Conservation (phyloP, 2,888 invertebrate species). For the Caenorhabditis sp. region DNA sequence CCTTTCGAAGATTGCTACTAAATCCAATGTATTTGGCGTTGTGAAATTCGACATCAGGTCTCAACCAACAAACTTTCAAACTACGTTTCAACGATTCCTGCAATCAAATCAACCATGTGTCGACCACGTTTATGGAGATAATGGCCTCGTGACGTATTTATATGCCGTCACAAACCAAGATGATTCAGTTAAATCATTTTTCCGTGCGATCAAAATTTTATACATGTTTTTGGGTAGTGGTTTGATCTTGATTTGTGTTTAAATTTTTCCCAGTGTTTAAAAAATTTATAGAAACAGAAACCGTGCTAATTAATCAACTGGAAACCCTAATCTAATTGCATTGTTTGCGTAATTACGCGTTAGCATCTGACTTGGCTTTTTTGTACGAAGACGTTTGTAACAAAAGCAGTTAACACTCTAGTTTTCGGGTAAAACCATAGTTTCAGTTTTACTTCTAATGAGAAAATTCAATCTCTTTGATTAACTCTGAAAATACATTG, state of each 20-base stretch:
- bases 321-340: neutral
- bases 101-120: constrained; percentile 15
- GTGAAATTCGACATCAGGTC: constrained; percentile 24
- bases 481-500: no score
- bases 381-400: neutral
- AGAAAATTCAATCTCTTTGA: no score
- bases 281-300: neutral
- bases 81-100: constrained; percentile 26
- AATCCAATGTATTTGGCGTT: constrained; percentile 21
- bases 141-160: constrained; percentile 31
- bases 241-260: constrained; percentile 18
- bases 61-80: constrained; percentile 24
- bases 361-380: neutral
- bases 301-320: neutral
- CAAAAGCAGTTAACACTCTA: neutral
- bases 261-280: neutral
- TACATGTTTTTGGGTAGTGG: constrained; percentile 11
- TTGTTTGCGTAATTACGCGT: neutral
- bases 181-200: constrained; percentile 20
- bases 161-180: constrained; percentile 4
- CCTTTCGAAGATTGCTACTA: constrained; percentile 15
- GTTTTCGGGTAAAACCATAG: no score
- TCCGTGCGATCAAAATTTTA: constrained; percentile 13
- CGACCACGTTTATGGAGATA: constrained; percentile 27
- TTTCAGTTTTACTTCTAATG: no score